Evolutionary conservation across 2,797 vertebrate species (phyloP).

Genomic region (Potorous gilbertii): DNA sequence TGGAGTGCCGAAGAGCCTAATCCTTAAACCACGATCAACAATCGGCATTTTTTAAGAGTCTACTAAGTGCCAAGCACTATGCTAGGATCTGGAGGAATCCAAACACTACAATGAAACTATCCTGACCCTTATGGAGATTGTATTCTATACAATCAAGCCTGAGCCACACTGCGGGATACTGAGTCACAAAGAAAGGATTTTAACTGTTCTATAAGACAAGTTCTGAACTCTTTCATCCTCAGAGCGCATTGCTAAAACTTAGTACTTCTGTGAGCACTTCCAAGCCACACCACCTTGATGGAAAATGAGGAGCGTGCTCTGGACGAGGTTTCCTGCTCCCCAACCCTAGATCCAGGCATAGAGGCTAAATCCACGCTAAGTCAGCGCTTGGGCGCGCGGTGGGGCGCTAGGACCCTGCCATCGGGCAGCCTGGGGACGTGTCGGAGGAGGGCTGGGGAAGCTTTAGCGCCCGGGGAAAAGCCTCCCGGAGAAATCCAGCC

Average conservation of each 20-base stretch:
- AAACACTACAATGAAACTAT: background rate
- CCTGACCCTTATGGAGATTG: background rate
- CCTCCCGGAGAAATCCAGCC: slow-evolving; percentile 18
- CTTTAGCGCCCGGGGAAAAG: slow-evolving; percentile 48
- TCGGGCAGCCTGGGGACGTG: slow-evolving; percentile 38
- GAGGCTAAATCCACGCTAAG: background rate
- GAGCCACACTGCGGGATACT: background rate
- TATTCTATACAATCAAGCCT: background rate
- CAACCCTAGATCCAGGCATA: background rate
- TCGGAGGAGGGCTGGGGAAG: slow-evolving; percentile 47
- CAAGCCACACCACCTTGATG: background rate
- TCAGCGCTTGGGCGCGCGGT: slow-evolving; percentile 8
- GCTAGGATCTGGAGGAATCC: background rate
- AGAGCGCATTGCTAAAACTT: background rate
- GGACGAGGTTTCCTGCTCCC: background rate
- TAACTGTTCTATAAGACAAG: background rate
- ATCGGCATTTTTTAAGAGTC: background rate
- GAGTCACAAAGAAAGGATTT: background rate
- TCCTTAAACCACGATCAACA: background rate
- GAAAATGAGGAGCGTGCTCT: background rate
- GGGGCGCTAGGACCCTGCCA: slow-evolving; percentile 74
- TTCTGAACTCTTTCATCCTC: background rate
- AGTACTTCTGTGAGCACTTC: background rate
- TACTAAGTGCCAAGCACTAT: background rate
- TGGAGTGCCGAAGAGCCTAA: background rate